Evolutionary conservation across 2,113 vertebrate species (phyloP).

Genomic region (Hyaena hyaena): DNA sequence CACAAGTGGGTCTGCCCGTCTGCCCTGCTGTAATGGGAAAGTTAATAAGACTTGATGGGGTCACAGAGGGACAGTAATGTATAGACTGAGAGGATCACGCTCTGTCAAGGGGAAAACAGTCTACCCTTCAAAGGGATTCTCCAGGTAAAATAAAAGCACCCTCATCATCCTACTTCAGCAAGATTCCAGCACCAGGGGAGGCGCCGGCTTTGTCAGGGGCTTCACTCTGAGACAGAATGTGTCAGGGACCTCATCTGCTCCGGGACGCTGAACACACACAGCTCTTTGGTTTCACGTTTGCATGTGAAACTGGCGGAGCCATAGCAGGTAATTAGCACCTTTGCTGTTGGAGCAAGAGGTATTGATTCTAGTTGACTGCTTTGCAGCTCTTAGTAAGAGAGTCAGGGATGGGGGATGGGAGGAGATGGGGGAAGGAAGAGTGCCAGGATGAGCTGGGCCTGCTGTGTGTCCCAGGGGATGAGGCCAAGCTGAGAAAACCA

Average conservation of each 20-base stretch:
- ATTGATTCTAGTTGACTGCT: not conserved
- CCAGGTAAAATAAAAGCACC: not conserved
- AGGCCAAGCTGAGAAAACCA: not conserved
- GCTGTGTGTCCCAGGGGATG: not conserved
- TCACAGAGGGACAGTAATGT: not conserved
- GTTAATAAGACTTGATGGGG: not conserved
- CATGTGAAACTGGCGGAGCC: constrained; percentile 10
- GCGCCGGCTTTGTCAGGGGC: not conserved
- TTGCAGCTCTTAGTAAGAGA: not conserved
- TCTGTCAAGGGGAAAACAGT: not conserved
- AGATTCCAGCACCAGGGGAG: not conserved
- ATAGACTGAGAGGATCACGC: not conserved
- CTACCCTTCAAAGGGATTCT: not conserved
- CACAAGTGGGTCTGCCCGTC: not conserved
- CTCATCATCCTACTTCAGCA: not conserved
- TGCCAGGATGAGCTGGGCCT: not conserved
- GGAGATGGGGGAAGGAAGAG: not conserved
- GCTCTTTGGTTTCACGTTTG: constrained; percentile 53
- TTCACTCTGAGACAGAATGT: not conserved
- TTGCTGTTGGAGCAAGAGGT: not conserved
- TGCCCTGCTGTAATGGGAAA: not conserved
- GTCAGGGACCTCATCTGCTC: constrained; percentile 13
- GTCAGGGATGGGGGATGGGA: not conserved
- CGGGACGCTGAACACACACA: not conserved
- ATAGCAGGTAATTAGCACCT: constrained; percentile 34